phyloP scores from a whole-genome alignment of 2,113 vertebrate genomes.

The Peromyscus polionotus region DNA sequence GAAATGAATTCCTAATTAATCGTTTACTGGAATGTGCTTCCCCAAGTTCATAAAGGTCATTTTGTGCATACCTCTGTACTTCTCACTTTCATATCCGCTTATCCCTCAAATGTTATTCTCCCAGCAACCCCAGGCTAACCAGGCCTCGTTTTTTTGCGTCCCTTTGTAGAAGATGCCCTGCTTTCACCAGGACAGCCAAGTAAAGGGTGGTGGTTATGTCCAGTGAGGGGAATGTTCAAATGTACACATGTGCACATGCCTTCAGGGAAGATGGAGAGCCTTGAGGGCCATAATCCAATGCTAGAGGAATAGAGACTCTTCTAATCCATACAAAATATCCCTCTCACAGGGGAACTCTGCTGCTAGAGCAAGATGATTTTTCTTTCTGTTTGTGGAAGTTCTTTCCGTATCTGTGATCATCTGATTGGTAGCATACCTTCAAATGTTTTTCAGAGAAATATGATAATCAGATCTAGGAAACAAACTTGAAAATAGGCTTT shows the following conservation, averaged over 20 bases:
- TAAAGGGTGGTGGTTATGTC: not conserved
- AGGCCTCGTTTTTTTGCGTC: not conserved
- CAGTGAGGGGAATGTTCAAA: not conserved
- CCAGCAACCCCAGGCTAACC: not conserved
- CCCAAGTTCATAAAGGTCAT: not conserved
- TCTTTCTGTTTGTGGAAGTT: constrained; percentile 39
- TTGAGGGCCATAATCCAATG: not conserved
- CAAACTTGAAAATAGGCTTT: not conserved
- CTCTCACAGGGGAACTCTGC: not conserved
- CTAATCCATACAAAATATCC: not conserved
- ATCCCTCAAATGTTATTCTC: not conserved
- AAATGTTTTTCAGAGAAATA: constrained; percentile 48
- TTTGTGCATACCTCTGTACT: not conserved
- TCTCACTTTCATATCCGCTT: constrained; percentile 24
- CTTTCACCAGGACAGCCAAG: not conserved
- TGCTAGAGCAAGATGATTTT: constrained; percentile 41
- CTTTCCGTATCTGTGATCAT: not conserved
- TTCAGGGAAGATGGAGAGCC: not conserved
- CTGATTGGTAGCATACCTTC: not conserved
- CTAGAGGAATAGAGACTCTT: not conserved
- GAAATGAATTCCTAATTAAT: constrained; percentile 55
- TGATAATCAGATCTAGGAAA: not conserved
- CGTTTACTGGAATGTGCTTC: not conserved
- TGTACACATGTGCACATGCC: not conserved
- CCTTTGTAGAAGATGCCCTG: not conserved